A percentile compares a stretch with the other conserved stretches of the same genome.
phyloP scores from a whole-genome alignment of 1,140 invertebrate genomes.

The Diuraphis noxia region DNA sequence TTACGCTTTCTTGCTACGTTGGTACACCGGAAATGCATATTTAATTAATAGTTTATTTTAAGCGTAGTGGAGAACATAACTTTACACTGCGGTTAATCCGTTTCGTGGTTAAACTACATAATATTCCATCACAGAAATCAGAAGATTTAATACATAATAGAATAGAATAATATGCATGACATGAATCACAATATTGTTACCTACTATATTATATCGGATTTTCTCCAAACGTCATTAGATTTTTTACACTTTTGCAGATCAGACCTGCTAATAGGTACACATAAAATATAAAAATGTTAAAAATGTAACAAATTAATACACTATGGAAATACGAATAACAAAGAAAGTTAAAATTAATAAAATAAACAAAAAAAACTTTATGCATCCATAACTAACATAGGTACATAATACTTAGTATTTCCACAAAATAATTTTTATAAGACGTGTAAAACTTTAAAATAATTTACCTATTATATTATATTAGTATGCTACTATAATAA shows the following conservation, averaged over 20 bases:
- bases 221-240: not conserved
- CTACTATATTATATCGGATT: not conserved
- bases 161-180: not conserved
- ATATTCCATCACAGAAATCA: not conserved
- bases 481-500: not conserved
- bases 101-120: not conserved
- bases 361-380: not conserved
- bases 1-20: not conserved
- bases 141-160: not conserved
- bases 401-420: not conserved
- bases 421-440: not conserved
- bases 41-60: not conserved
- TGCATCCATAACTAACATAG: not conserved
- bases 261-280: too few relatives aligned
- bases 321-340: not conserved
- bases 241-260: not conserved
- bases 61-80: not conserved
- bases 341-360: not conserved
- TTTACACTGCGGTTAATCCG: not conserved
- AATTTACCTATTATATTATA: not conserved
- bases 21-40: not conserved
- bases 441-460: too few relatives aligned
- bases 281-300: not conserved
- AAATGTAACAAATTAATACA: not conserved
- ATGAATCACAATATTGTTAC: not conserved